phyloP scores from a whole-genome alignment of 2,797 vertebrate genomes.

The Oophaga sylvatica region DNA sequence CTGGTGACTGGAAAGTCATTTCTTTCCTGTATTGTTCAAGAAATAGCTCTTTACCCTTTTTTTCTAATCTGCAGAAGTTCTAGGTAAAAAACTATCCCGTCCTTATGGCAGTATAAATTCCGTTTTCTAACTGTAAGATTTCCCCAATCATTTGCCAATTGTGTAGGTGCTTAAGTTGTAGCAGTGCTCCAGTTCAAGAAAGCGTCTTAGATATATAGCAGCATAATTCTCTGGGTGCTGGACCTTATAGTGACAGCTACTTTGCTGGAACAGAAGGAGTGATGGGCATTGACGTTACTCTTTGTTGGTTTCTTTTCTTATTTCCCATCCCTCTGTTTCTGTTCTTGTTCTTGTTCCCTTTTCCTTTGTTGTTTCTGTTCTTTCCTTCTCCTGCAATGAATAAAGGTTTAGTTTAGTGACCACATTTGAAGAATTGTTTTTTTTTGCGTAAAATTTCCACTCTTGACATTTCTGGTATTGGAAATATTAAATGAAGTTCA shows the following conservation, averaged over 20 bases:
- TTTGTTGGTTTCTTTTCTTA: slow-evolving; percentile 82
- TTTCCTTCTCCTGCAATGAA: slow-evolving; percentile 72
- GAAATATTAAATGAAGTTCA: no score
- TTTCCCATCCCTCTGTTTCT: slow-evolving; percentile 70
- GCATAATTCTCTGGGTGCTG: slow-evolving; percentile 72
- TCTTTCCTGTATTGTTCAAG: slow-evolving; percentile 45
- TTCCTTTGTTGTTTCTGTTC: slow-evolving; percentile 76
- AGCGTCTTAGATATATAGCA: slow-evolving; percentile 83
- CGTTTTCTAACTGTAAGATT: slow-evolving; percentile 24
- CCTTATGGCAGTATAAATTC: slow-evolving; percentile 32
- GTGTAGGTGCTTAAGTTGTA: slow-evolving; percentile 67
- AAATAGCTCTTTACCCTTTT: slow-evolving; percentile 39
- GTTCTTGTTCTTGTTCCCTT: slow-evolving; percentile 75
- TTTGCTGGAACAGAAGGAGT: slow-evolving; percentile 78
- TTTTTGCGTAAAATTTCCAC: neutral
- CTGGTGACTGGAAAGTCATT: slow-evolving; percentile 32
- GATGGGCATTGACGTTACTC: slow-evolving; percentile 73
- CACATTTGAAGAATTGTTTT: neutral
- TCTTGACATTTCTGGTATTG: no score
- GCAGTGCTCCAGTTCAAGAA: slow-evolving; percentile 80
- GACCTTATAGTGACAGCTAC: slow-evolving; percentile 69
- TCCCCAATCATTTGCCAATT: slow-evolving; percentile 29
- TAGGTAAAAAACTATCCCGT: slow-evolving; percentile 15
- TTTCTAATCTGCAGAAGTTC: slow-evolving; percentile 25
- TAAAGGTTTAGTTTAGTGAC: neutral